phyloP scores from a whole-genome alignment of 2,113 vertebrate species.

The Piliocolobus tephrosceles region DNA sequence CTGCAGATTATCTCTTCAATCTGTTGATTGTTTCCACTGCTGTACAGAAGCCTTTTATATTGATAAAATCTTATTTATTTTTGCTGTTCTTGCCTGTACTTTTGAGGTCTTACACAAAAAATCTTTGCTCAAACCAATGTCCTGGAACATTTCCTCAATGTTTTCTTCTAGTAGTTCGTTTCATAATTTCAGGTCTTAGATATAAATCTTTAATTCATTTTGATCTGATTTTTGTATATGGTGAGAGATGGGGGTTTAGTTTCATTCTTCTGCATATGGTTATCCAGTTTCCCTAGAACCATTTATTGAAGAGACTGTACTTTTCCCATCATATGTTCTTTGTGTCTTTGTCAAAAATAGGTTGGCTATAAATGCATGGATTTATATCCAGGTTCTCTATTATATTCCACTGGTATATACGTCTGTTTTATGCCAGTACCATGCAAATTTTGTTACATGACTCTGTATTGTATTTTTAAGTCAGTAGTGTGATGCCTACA shows the following conservation, averaged over 20 bases:
- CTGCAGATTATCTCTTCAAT: neutral
- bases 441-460: neutral
- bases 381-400: neutral
- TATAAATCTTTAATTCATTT: neutral
- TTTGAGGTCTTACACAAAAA: neutral
- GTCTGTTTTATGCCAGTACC: neutral
- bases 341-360: neutral
- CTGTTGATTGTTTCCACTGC: neutral
- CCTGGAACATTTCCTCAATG: neutral
- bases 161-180: neutral
- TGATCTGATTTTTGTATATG: neutral
- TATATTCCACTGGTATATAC: neutral
- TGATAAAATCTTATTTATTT: neutral
- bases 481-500: neutral
- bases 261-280: neutral
- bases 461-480: neutral
- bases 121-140: neutral
- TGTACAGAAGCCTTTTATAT: neutral
- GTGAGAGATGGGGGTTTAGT: neutral
- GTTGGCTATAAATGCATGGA: neutral
- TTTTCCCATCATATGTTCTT: neutral
- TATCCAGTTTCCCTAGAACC: neutral
- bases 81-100: neutral
- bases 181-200: neutral
- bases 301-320: neutral